Evolutionary conservation across 2,113 vertebrate genomes (phyloP), one percentile per base, ranked within the genome.

Genomic region (Pseudopipra pipra): DNA sequence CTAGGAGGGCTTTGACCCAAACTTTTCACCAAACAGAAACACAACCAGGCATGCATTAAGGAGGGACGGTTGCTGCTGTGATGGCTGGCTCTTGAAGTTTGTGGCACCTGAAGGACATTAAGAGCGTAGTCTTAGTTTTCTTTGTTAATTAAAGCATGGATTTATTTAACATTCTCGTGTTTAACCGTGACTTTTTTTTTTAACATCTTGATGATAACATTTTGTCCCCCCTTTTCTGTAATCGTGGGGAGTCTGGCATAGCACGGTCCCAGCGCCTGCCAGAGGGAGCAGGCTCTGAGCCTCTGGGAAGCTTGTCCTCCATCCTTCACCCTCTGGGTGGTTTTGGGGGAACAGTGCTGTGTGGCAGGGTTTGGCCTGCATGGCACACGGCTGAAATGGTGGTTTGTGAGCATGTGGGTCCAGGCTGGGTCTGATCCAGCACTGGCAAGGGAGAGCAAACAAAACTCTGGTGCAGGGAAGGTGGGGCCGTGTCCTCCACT

Each of bases 371-470:
- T 61, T 66, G 41, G 28, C 28, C 49, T 77, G 67, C 1, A 3
- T 24, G 35, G 23, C 5, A 1, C 30, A 33, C 19, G 11, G 19
- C 30, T 37, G 28, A 35, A 73, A 9, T 28, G 12, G 30, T 1
- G 1, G 2, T 28, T 43, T 71, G 35, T 79, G 39, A 35, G 31
- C 4, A 1, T 44, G 5, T 0, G 0, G 43, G 8, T 51, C 13
- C 44, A 39, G 47, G 9, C 14, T 77, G 66, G 17, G 30, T 25
- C 61, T 3, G 4, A 16, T 39, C 14, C 11, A 6, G 21, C 0
- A 0, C 22, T 11, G n/a, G 24, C 22, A 22, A 55, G 4, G 12
- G 43, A 63, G 13, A 27, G 18, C 8, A 49, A 37, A 30, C 43
- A 18, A 62, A 66, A 44, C 2, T 47, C 11, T 21, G 54, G 51